Evolutionary conservation across 2,113 vertebrate species (phyloP).

Genomic region (Lamprotornis superbus): DNA sequence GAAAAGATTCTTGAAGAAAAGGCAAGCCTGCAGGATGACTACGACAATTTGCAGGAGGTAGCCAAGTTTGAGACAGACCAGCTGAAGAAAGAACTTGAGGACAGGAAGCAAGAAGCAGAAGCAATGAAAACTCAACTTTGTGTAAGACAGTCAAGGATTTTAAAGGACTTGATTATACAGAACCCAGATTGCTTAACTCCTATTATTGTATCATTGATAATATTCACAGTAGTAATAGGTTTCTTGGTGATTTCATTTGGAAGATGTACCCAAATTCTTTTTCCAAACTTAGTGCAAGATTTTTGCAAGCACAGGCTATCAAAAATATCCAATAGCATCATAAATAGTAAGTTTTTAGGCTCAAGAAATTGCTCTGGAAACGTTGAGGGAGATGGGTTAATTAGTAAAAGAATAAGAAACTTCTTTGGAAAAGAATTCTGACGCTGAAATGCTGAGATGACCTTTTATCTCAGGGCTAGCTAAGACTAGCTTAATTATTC

Average conservation of each 20-base stretch:
- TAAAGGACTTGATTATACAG: not conserved
- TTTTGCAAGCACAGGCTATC: not conserved
- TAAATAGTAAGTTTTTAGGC: not conserved
- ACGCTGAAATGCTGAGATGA: not conserved
- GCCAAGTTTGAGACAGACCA: constrained; percentile 89
- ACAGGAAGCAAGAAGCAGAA: constrained; percentile 77
- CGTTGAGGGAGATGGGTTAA: not conserved
- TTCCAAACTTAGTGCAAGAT: not conserved
- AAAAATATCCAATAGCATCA: not conserved
- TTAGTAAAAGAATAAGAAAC: not conserved
- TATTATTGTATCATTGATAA: not conserved
- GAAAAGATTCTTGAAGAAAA: constrained; percentile 89
- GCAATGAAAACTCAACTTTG: constrained; percentile 76
- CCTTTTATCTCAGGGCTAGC: not conserved
- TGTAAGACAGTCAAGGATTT: constrained; percentile 65
- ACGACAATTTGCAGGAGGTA: constrained; percentile 90
- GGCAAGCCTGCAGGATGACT: constrained; percentile 86
- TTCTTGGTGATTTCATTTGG: not conserved
- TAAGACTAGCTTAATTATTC: not conserved
- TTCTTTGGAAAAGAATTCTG: not conserved
- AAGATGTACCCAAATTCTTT: not conserved
- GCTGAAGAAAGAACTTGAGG: constrained; percentile 79
- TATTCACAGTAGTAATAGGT: not conserved
- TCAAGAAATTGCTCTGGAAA: not conserved
- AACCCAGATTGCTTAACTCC: not conserved